Evolutionary conservation across 2,113 vertebrate genomes (phyloP), one percentile per base, ranked within the genome.

Genomic region (Rhagologus leucostigma): DNA sequence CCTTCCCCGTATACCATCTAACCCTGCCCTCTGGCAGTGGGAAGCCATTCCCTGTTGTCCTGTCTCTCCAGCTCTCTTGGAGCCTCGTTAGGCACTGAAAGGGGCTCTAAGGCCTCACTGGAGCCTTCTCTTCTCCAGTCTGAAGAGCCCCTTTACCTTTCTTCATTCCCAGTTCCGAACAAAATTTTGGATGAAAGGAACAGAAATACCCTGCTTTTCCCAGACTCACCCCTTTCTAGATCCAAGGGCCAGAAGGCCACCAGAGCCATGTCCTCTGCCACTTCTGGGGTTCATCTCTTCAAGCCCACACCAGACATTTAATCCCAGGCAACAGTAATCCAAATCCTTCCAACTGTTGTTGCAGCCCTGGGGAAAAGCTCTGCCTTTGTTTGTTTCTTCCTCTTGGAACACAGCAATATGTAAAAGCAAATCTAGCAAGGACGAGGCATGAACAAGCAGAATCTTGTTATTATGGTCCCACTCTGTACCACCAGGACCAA

Each of bases 341-440:
- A 96, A 93, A 74, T 41, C 76, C 93, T 97, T 90, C 89, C 76
- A 87, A 91, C 75, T 91, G 89, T 26, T 84, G 44, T 37, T 89
- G 90, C 78, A 71, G 71, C 69, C 74, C 83, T 35, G 18, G 57
- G 84, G 87, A 67, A 83, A 83, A 94, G 44, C 47, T 47, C 46
- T 65, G 82, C 42, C 13, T 91, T 71, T 87, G 73, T 91, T 93
- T 84, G 50, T 60, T 95, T 91, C 84, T 83, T 68, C 50, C 89
- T 75, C 93, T 86, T 87, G 57, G 76, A 96, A 79, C 90, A 89
- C 14, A 79, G 41, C 56, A 84, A 70, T 75, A 79, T 69, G 35
- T 63, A 46, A 89, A 84, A 87, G 77, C 39, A 79, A 70, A 71
- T 62, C 29, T 13, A 77, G 84, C 33, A 64, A 80, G 76, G 55